These are phyloP conservation scores for Phaethon lepturus DNA, from an alignment of 2,113 vertebrate species.

Conservation along the genomic window DNA sequence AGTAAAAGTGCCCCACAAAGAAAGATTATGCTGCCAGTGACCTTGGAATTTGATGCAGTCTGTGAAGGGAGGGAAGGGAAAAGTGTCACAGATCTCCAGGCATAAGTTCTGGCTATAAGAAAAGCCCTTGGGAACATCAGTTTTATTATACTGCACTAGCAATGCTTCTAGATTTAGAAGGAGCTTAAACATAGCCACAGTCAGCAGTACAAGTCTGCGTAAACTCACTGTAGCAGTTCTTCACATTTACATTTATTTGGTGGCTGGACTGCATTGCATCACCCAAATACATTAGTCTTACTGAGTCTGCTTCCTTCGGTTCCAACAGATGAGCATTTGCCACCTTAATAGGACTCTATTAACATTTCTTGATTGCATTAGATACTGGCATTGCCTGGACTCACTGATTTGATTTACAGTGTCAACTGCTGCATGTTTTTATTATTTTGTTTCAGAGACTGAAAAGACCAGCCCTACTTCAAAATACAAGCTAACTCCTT, in stretches of 20 bases:
- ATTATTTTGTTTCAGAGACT: constrained; percentile 3
- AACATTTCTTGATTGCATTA: constrained; percentile 55
- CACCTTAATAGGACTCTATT: constrained; percentile 31
- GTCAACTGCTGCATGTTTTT: neutral
- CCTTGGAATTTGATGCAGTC: neutral
- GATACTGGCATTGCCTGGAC: neutral
- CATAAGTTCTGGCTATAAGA: neutral
- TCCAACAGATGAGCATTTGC: neutral
- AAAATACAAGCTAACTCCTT: neutral
- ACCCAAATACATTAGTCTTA: neutral
- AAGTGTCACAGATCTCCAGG: neutral
- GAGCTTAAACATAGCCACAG: neutral
- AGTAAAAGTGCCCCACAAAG: neutral
- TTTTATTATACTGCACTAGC: neutral
- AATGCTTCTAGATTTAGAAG: constrained; percentile 22
- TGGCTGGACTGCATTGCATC: neutral
- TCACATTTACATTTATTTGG: neutral
- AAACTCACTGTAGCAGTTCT: neutral
- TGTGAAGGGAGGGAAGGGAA: neutral
- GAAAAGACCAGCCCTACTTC: neutral
- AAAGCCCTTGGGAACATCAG: neutral
- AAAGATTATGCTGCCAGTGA: neutral
- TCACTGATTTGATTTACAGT: constrained; percentile 25
- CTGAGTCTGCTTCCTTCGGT: neutral
- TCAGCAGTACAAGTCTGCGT: neutral